phyloP scores from a whole-genome alignment of 2,113 vertebrate genomes.

The Hippotragus niger region DNA sequence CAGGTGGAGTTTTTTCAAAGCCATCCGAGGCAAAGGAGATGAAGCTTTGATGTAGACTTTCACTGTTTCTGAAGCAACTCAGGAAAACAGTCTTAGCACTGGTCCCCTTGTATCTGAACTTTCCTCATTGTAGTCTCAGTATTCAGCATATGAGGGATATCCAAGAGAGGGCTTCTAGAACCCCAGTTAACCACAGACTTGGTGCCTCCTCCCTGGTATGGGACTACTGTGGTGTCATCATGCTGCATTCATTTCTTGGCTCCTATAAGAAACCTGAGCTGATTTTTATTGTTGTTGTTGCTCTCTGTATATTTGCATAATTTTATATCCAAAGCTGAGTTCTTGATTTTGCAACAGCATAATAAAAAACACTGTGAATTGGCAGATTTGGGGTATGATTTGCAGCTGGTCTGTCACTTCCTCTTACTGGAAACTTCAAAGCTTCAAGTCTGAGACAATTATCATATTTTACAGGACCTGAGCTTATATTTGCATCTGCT shows the following conservation, averaged over 20 bases:
- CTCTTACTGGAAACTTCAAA: slow-evolving; percentile 42
- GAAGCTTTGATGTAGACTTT: slow-evolving; percentile 36
- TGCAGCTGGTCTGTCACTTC: slow-evolving; percentile 68
- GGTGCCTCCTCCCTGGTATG: accelerated
- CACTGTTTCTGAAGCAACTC: slow-evolving; percentile 19
- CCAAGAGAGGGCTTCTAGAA: background rate
- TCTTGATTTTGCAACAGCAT: slow-evolving; percentile 52
- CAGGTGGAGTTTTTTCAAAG: slow-evolving; percentile 44
- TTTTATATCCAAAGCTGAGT: slow-evolving; percentile 50
- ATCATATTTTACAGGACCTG: slow-evolving; percentile 60
- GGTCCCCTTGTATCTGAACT: background rate
- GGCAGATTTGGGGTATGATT: slow-evolving; percentile 62
- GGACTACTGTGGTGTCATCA: background rate
- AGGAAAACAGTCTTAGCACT: background rate
- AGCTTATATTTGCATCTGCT: slow-evolving; percentile 60
- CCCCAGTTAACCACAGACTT: background rate
- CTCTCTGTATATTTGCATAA: slow-evolving; percentile 34
- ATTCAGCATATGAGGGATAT: background rate
- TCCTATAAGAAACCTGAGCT: background rate
- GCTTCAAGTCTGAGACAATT: slow-evolving; percentile 52
- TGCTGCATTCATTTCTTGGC: background rate
- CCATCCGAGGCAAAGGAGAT: background rate
- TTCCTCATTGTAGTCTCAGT: background rate
- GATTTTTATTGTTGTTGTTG: slow-evolving; percentile 36
- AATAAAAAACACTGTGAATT: slow-evolving; percentile 60